Percentiles rank a stretch among this genome's conserved stretches.
phyloP scores from a whole-genome alignment of 2,113 vertebrate species.

The Malurus melanocephalus region DNA sequence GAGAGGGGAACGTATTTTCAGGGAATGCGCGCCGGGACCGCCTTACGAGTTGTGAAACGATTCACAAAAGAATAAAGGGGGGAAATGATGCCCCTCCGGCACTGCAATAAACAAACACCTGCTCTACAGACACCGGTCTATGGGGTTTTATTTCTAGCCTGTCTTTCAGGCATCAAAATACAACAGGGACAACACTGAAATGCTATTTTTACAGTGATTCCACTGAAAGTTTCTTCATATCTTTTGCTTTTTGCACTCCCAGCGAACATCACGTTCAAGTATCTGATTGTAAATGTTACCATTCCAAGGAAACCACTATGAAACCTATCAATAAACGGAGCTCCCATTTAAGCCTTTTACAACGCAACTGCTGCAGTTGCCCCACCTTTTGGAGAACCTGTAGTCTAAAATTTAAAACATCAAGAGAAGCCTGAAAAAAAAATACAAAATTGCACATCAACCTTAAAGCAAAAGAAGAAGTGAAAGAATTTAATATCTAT shows the following conservation, averaged over 20 bases:
- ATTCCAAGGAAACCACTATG: neutral
- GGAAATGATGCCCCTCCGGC: too few relatives aligned
- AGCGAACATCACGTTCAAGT: neutral
- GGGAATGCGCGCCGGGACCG: too few relatives aligned
- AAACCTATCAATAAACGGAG: neutral
- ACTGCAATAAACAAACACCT: too few relatives aligned
- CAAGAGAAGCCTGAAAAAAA: neutral
- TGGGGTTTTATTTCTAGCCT: too few relatives aligned
- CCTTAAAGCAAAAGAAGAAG: neutral
- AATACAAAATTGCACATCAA: neutral
- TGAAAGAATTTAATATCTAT: neutral
- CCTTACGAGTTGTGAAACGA: too few relatives aligned
- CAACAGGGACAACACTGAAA: rapidly evolving
- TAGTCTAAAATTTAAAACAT: neutral
- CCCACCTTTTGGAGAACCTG: neutral
- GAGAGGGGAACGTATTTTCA: too few relatives aligned
- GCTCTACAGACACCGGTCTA: too few relatives aligned
- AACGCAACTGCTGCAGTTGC: neutral
- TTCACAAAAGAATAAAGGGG: too few relatives aligned
- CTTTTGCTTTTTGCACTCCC: neutral
- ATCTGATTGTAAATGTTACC: neutral
- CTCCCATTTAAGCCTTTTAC: neutral
- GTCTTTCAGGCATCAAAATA: neutral
- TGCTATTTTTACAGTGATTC: neutral
- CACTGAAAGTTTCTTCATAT: neutral